Evolutionary conservation across 2,797 vertebrate species (phyloP).

Genomic region (Anomalospiza imberbis): DNA sequence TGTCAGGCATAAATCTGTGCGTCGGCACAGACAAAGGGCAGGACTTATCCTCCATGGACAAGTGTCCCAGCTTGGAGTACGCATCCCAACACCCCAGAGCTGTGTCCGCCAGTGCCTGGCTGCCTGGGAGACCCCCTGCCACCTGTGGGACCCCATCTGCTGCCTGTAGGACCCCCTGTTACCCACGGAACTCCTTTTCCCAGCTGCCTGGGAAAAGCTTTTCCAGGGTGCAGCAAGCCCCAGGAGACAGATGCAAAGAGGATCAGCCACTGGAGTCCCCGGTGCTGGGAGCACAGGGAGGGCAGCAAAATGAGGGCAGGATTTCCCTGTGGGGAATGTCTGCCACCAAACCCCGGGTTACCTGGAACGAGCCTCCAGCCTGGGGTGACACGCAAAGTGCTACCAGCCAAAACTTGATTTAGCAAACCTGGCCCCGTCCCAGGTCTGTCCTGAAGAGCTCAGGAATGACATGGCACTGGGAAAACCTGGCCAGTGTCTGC

Average conservation of each 20-base stretch:
- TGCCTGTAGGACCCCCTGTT: not conserved
- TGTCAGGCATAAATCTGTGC: not conserved
- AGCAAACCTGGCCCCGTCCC: not conserved
- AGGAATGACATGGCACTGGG: not conserved
- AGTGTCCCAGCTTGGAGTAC: not conserved
- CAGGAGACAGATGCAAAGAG: not conserved
- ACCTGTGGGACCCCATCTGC: not conserved
- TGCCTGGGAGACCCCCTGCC: not conserved
- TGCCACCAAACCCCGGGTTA: not conserved
- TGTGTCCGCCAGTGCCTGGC: not conserved
- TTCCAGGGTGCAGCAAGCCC: not conserved
- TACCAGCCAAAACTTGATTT: not conserved
- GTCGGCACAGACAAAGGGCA: not conserved
- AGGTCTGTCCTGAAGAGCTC: not conserved
- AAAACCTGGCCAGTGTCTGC: not conserved
- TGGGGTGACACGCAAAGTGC: not conserved
- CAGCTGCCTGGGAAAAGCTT: not conserved
- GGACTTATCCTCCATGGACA: not conserved
- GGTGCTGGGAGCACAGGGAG: rapidly evolving
- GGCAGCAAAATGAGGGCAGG: not conserved
- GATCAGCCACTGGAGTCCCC: not conserved
- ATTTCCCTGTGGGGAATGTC: not conserved
- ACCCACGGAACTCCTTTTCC: rapidly evolving
- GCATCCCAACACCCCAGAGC: not conserved
- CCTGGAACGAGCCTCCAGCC: not conserved